Base-by-base conservation (phyloP, 2,113 vertebrate genomes). In the Myodes glareolus region DNA sequence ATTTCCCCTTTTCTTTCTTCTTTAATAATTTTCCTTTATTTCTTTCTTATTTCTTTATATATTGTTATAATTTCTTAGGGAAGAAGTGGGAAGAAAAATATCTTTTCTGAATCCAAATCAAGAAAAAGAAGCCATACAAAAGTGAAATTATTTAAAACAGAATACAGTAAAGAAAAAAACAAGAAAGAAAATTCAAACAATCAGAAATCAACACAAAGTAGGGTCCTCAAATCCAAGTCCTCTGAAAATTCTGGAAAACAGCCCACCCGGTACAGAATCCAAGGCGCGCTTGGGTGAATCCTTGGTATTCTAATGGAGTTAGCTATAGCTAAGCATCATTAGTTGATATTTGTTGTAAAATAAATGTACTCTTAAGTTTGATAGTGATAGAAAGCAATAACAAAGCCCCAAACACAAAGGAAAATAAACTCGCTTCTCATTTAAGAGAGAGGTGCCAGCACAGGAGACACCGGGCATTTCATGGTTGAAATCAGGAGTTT, bases 271-370 rank as follows among this genome's bases (percentile, higher is more conserved):
- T 61, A 1, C 25, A 82, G 36, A 77, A 75, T 63, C n/a, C 13
- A 33, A 82, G 63, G 5, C 81, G 21, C 7, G 4, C 3, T 42
- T 94, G 36, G 13, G 11, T 91, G 42, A 17, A 4, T 84, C 39
- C 67, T 84, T 88, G 9, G 33, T 76, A 39, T 89, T 85, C 50
- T 47, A 31, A 63, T 2, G 45, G 52, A 96, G 84, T 27, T 61
- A 45, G 21, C 55, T 19, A 12, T 89, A 95, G 68, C 42, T 16
- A 68, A 68, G 12, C 5, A 52, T 1, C 76, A 33, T 27, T 77
- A 63, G 10, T 47, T 75, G 39, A 70, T 5, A 73, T 95, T 93
- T 94, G 7, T 78, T 92, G 16, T 75, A 90, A 96, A 93, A 84
- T 84, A 80, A 95, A 52, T 39, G 3, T 61, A 75, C 16, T 87